phyloP scores from a whole-genome alignment of 2,888 invertebrate species.

The Drosophila anomalata region DNA sequence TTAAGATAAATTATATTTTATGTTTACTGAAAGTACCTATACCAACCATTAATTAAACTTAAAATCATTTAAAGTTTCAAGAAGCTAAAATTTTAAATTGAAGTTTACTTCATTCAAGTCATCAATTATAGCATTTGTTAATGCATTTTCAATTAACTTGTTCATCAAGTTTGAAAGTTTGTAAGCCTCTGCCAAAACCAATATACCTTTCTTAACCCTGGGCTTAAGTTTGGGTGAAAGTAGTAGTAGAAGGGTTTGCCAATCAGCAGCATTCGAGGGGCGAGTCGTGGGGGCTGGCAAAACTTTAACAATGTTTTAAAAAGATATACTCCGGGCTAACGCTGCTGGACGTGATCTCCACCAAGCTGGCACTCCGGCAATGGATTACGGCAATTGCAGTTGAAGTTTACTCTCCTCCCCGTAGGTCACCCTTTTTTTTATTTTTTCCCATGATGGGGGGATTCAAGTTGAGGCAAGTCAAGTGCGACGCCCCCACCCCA shows the following conservation, averaged over 20 bases:
- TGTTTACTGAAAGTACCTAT: too few species aligned
- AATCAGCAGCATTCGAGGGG: conserved; percentile 39
- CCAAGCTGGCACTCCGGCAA: conserved; percentile 63
- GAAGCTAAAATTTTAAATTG: neutral
- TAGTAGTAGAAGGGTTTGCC: conserved; percentile 33
- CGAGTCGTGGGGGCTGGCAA: conserved; percentile 42
- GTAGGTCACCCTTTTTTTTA: neutral
- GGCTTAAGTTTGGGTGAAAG: conserved; percentile 31
- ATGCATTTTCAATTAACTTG: neutral
- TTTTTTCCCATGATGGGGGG: neutral
- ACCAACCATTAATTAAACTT: too few species aligned
- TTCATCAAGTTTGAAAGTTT: neutral
- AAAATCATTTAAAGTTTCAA: too few species aligned
- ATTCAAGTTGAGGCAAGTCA: conserved; percentile 55
- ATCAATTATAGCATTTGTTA: neutral
- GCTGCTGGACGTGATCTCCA: conserved; percentile 70
- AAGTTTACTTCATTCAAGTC: neutral
- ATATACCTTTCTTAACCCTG: conserved; percentile 22
- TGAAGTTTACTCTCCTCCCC: conserved; percentile 49
- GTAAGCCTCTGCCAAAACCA: neutral
- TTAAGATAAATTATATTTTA: too few species aligned
- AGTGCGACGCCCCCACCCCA: conserved; percentile 54
- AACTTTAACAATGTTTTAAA: conserved; percentile 80
- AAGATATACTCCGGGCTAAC: conserved; percentile 71
- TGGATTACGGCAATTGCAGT: conserved; percentile 76